These are phyloP conservation scores for Echinometra lucunter DNA, from an alignment of 53 echinoderm and acorn worm genomes.

Conservation along the genomic window DNA sequence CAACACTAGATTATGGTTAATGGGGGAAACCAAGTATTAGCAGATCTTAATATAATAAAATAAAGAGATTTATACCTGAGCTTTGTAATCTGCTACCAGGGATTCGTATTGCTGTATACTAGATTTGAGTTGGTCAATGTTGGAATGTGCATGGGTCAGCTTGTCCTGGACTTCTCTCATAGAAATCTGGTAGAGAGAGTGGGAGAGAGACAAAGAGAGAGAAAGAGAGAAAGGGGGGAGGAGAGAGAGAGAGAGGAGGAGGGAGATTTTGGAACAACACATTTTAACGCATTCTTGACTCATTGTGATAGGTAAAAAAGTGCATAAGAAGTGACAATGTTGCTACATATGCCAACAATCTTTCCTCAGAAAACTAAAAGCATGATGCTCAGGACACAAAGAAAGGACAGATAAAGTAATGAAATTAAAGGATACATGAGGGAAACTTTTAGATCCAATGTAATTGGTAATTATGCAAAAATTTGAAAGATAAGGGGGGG, in stretches of 20 bases:
- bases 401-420: too few relatives aligned
- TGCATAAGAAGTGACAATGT: too few relatives aligned
- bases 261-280: too few relatives aligned
- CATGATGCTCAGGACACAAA: too few relatives aligned
- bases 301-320: too few relatives aligned
- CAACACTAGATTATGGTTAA: background rate
- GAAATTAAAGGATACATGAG: too few relatives aligned
- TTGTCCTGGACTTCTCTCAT: conserved; percentile 86
- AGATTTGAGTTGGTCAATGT: conserved; percentile 89
- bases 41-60: background rate
- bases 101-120: conserved; percentile 93
- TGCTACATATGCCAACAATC: too few relatives aligned
- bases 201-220: background rate
- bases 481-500: too few relatives aligned
- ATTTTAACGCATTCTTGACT: too few relatives aligned
- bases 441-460: too few relatives aligned
- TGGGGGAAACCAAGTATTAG: background rate
- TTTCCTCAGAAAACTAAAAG: too few relatives aligned
- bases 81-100: conserved; percentile 86
- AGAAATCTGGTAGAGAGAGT: conserved; percentile 77
- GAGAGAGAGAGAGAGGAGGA: background rate
- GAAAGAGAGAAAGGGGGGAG: background rate
- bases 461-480: too few relatives aligned
- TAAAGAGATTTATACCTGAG: conserved; percentile 79
- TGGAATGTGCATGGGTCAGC: conserved; percentile 81